A percentile compares a stretch with the other conserved stretches of the same genome.
Conservation (phyloP, 2,888 invertebrate species). For the Torymus auratus region DNA sequence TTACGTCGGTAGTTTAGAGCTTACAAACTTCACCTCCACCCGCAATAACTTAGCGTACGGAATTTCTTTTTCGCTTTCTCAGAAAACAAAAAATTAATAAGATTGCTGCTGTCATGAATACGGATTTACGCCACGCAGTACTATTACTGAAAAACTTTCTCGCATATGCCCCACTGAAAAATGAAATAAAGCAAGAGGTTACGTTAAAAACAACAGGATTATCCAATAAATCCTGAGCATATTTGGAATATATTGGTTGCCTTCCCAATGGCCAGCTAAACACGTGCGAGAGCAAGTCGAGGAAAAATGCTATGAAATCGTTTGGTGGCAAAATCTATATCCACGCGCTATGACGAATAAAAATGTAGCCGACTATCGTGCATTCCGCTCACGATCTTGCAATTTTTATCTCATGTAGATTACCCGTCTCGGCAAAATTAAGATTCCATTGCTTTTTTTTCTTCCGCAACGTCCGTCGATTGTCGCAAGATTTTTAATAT, state of each 20-base stretch:
- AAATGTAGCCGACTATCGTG: conserved; percentile 24
- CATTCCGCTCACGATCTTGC: conserved; percentile 19
- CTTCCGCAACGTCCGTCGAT: background rate
- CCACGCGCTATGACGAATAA: background rate
- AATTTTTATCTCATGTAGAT: conserved; percentile 20
- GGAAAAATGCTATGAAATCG: conserved; percentile 10
- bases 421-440: background rate
- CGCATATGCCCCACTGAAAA: conserved; percentile 4
- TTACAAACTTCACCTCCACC: no score
- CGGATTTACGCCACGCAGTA: background rate
- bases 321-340: no score
- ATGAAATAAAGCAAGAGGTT: background rate
- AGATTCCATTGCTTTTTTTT: background rate
- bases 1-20: no score
- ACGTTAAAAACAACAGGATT: conserved; percentile 11
- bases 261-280: conserved; percentile 7
- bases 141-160: background rate
- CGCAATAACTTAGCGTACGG: no score
- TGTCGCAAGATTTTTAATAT: background rate
- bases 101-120: no score
- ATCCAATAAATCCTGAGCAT: conserved; percentile 28
- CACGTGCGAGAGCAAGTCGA: background rate
- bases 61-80: no score
- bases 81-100: no score
- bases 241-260: conserved; percentile 38